Evolutionary conservation across 2,888 invertebrate genomes (phyloP).

Genomic region (Chelonus formosanus): DNA sequence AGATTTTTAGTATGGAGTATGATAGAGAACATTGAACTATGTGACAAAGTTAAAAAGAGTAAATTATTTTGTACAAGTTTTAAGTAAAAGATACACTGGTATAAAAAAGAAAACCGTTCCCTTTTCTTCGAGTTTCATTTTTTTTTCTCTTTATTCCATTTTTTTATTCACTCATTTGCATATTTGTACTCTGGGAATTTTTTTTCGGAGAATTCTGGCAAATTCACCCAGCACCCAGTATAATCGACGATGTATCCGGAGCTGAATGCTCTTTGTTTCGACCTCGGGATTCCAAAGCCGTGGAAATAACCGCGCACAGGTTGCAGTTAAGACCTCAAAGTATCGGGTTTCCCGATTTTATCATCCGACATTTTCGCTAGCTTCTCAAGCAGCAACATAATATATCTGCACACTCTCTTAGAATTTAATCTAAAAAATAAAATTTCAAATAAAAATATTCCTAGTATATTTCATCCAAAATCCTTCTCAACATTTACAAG

Average conservation of each 20-base stretch:
- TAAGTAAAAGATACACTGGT: constrained; percentile 20
- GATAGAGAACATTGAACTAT: constrained; percentile 49
- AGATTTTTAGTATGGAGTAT: constrained; percentile 47
- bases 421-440: too few species aligned
- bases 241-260: constrained; percentile 17
- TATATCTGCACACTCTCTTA: constrained; percentile 5
- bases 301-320: constrained; percentile 52
- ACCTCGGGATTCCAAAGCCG: constrained; percentile 49
- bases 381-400: constrained; percentile 20
- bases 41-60: constrained; percentile 43
- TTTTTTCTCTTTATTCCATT: background rate
- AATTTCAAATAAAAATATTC: background rate
- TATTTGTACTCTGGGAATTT: constrained; percentile 13
- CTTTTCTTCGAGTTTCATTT: constrained; percentile 4
- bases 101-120: background rate
- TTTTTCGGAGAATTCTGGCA: constrained; percentile 15
- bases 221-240: constrained; percentile 7
- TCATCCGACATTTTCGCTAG: constrained; percentile 35
- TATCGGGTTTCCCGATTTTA: constrained; percentile 39
- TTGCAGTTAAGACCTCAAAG: constrained; percentile 56
- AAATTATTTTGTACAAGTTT: constrained; percentile 27
- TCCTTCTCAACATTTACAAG: too few species aligned
- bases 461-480: background rate
- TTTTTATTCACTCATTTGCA: background rate
- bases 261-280: constrained; percentile 48